Percentiles rank a stretch among this genome's conserved stretches.
Evolutionary conservation across 2,113 vertebrate genomes (phyloP).

Genomic region (Vulpes ferrilata): DNA sequence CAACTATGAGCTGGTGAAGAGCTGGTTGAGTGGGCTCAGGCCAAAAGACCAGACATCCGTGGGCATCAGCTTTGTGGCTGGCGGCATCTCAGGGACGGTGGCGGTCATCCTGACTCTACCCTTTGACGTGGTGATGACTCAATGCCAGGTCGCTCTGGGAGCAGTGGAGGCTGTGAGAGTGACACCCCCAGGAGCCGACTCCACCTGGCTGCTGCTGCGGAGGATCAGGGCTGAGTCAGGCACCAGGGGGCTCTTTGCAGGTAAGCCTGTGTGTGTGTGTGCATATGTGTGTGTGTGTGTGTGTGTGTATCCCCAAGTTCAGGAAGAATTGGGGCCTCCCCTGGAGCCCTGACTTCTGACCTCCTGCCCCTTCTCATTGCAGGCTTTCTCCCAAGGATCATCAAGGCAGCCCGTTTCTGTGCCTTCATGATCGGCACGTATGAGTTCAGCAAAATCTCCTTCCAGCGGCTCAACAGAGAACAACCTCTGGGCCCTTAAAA

Average conservation of each 20-base stretch:
- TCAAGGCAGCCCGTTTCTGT: constrained; percentile 96
- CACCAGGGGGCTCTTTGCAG: constrained; percentile 90
- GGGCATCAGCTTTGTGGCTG: constrained; percentile 89
- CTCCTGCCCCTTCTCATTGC: neutral
- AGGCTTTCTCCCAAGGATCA: constrained; percentile 95
- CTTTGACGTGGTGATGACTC: constrained; percentile 97
- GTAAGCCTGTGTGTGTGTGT: too few relatives aligned
- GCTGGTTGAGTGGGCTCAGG: constrained; percentile 86
- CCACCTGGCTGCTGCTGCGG: constrained; percentile 92
- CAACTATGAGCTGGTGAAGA: constrained; percentile 95
- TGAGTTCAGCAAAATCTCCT: constrained; percentile 94
- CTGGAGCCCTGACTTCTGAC: too few relatives aligned
- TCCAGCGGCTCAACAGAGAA: constrained; percentile 93
- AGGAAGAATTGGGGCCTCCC: constrained; percentile 64
- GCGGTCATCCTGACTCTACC: constrained; percentile 93
- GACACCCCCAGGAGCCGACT: constrained; percentile 77
- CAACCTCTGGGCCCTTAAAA: constrained; percentile 58
- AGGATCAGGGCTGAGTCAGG: constrained; percentile 91
- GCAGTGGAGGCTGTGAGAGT: constrained; percentile 89
- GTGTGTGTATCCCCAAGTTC: too few relatives aligned
- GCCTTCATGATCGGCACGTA: constrained; percentile 98
- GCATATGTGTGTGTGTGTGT: too few relatives aligned
- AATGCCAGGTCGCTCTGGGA: constrained; percentile 94
- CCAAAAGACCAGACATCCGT: constrained; percentile 88
- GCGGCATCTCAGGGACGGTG: constrained; percentile 85